Evolutionary conservation across 2,888 invertebrate species (phyloP), one percentile per base, ranked within the genome.

Genomic region (Petrolisthes manimaculis): DNA sequence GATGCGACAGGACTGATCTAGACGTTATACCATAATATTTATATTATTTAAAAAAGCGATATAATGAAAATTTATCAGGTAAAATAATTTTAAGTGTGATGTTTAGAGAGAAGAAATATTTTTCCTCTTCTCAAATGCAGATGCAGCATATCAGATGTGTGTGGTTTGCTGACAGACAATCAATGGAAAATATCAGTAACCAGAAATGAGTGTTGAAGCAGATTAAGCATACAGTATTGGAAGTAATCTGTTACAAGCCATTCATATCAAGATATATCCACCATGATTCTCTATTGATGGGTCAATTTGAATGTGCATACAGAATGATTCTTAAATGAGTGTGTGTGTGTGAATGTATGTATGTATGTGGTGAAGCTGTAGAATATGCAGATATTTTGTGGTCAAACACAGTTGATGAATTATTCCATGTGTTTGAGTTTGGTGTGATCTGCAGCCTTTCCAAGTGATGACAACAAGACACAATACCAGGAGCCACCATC

Each of bases 41-140:
- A 37, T 37, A 37, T 37, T 37, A 37, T 37, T 61, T 71, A 3
- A 71, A 5, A 71, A 71, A n/a, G 21, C 71, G 21, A n/a, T n/a
- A 71, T 71, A 71, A 71, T 71, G 71, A 71, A 71, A 71, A 71
- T 21, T 71, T 71, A 71, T 71, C 71, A 71, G 71, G 71, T 71
- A 18, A 71, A n/a, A n/a, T 71, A 71, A 71, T 71, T 71, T 71
- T 71, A 71, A 71, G 71, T 71, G 21, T n/a, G n/a, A 21, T 71
- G 1, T 71, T n/a, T 37, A 37, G 37, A 37, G 37, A 37, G 37
- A 37, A 37, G 37, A 37, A 37, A 37, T 37, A 37, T 37, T 37
- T 37, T 37, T 37, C 37, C 37, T 37, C 37, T 37, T 37, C 37
- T 37, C 37, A 37, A 37, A 37, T 37, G 37, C 37, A 37, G 37